Conservation (phyloP, 2,888 invertebrate species). For the Cataglyphis altisquamis region DNA sequence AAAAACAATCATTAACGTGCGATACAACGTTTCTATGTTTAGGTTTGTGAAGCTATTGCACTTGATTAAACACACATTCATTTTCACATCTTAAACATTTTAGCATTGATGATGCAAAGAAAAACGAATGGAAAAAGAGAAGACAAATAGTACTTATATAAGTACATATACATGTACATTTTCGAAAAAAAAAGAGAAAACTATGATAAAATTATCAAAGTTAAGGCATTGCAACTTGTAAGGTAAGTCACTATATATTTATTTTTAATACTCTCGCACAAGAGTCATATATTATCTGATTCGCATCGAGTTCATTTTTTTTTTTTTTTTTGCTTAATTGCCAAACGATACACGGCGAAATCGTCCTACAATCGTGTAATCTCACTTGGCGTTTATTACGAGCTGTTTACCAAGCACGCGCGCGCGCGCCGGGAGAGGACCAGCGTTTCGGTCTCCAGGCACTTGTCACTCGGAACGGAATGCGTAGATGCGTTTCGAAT, state of each 20-base stretch:
- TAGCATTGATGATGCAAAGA: neutral
- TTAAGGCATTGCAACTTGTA: neutral
- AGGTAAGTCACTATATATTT: neutral
- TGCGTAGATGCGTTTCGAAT: slow-evolving; percentile 72
- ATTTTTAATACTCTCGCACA: neutral
- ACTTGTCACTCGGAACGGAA: slow-evolving; percentile 73
- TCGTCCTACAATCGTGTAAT: slow-evolving; percentile 8
- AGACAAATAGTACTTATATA: neutral
- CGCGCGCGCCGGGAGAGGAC: slow-evolving; percentile 38
- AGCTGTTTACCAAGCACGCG: slow-evolving; percentile 37
- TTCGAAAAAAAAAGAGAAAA: neutral
- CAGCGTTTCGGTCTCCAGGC: slow-evolving; percentile 70
- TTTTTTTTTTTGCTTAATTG: neutral
- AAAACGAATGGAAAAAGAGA: neutral
- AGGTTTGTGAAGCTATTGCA: neutral
- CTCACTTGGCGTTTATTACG: slow-evolving; percentile 6
- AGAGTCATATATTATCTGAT: neutral
- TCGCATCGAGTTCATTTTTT: neutral
- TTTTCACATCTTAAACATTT: neutral
- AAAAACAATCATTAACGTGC: neutral
- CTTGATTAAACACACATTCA: neutral
- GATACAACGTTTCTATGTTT: neutral
- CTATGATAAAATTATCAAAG: neutral
- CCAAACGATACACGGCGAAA: neutral
- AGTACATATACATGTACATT: neutral